A percentile compares a stretch with the other conserved stretches of the same genome.
Evolutionary conservation across 2,888 invertebrate genomes (phyloP).

Genomic region (Torymus auratus): DNA sequence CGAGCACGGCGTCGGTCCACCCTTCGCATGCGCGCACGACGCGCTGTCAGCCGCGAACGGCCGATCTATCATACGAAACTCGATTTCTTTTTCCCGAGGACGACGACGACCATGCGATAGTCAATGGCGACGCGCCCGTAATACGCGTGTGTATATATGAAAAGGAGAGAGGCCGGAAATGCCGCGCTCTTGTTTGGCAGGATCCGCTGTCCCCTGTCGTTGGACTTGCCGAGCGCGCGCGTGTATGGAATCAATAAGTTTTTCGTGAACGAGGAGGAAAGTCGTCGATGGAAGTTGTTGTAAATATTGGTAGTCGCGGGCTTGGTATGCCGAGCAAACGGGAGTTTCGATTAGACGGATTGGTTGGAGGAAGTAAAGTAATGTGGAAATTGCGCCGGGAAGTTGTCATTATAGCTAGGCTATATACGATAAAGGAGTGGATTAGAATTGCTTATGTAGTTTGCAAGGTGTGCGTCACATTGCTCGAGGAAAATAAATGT

Average conservation of each 20-base stretch:
- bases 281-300: background rate
- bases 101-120: constrained; percentile 62
- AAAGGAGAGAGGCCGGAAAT: constrained; percentile 28
- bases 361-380: too few species aligned
- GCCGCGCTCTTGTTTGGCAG: constrained; percentile 58
- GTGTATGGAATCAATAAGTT: constrained; percentile 44
- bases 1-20: constrained; percentile 61
- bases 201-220: constrained; percentile 6
- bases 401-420: too few species aligned
- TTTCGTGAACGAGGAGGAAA: constrained; percentile 9
- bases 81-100: constrained; percentile 70
- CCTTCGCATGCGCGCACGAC: constrained; percentile 61
- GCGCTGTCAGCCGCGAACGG: constrained; percentile 59
- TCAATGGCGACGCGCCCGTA: constrained; percentile 63
- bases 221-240: background rate
- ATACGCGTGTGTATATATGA: constrained; percentile 11
- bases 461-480: too few species aligned
- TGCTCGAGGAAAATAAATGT: too few species aligned
- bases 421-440: too few species aligned
- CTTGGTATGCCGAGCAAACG: too few species aligned
- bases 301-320: too few species aligned
- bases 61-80: constrained; percentile 76
- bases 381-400: too few species aligned
- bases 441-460: too few species aligned
- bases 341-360: too few species aligned